These are phyloP conservation scores for Pediacus dermestoides DNA, from an alignment of 2,888 invertebrate genomes.

Conservation along the genomic window DNA sequence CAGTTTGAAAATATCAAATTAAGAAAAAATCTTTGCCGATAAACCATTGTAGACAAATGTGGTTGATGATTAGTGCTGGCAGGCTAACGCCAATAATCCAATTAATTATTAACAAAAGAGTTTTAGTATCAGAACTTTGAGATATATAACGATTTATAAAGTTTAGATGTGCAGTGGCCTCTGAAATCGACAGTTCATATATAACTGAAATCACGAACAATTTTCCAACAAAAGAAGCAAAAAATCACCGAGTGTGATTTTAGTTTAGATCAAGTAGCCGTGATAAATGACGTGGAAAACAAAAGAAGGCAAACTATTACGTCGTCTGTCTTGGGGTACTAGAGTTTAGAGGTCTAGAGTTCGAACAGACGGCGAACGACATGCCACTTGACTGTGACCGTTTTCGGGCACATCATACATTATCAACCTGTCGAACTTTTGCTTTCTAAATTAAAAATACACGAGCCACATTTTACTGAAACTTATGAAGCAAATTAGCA, in stretches of 20 bases:
- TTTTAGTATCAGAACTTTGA: too few species aligned
- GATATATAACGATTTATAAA: constrained; percentile 6
- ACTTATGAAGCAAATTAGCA: constrained; percentile 36
- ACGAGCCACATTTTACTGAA: constrained; percentile 11
- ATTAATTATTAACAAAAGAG: too few species aligned
- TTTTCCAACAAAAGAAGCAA: constrained; percentile 23
- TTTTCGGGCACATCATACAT: constrained; percentile 21
- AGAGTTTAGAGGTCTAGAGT: too few species aligned
- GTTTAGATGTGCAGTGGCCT: constrained; percentile 10
- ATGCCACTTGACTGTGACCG: constrained; percentile 20
- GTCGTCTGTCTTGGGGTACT: constrained; percentile 28
- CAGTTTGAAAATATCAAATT: too few species aligned
- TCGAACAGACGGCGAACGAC: constrained; percentile 8
- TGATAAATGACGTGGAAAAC: constrained; percentile 33
- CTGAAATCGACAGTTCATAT: constrained; percentile 26
- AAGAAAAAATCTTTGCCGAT: too few species aligned
- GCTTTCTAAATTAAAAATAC: constrained; percentile 9
- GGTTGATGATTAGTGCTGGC: too few species aligned
- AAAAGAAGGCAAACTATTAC: constrained; percentile 32
- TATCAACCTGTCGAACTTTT: constrained; percentile 22
- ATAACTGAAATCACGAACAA: constrained; percentile 25
- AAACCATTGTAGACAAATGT: too few species aligned
- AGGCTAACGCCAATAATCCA: too few species aligned
- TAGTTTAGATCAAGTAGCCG: constrained; percentile 26
- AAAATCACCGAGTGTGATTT: constrained; percentile 26